Evolutionary conservation across 2,888 invertebrate genomes (phyloP), one percentile per base, ranked within the genome.

Genomic region (Nymphalis c-album): DNA sequence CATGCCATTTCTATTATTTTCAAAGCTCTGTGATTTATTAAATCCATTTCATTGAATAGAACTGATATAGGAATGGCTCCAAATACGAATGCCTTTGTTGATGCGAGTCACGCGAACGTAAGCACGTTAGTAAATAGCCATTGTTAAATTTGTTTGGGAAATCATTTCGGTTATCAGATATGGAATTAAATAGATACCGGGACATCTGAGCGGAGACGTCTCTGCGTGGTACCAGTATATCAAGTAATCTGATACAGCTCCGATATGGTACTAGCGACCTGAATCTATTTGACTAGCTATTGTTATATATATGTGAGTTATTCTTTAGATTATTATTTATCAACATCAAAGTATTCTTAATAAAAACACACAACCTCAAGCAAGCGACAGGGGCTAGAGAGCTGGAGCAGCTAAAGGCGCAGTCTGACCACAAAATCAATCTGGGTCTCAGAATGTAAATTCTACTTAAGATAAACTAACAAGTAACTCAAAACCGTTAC

Each of bases 21-120:
- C 7, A 7, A 31, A 51, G 26, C 53, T 50, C 20, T 55, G 1
- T 55, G 26, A 55, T 55, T 31, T 31, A 55, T 55, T 31, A 31
- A 55, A 55, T 31, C 26, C 31, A 55, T 55, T 26, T 55, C 53
- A 55, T 55, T 55, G 17, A 55, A 55, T 31, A 55, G 31, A 53
- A 26, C 26, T 26, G 53, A 31, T 31, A 31, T 55, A 13, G 16
- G 53, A 55, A 55, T 55, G n/a, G 26, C 6, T 26, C 17, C 17
- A 26, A 55, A 55, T 31, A 55, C 31, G 53, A 7, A 40, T 4
- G 40, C 40, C 53, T 31, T 55, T 31, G 7, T 13, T 2, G 26
- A 31, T 17, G 16, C 53, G 26, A 53, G 53, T 55, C 53, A 55
- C 53, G 53, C 53, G 31, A 55, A 40, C 40, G 10, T 17, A 55